Conservation (phyloP, 2,888 invertebrate genomes). For the Vesta saturnalis region DNA sequence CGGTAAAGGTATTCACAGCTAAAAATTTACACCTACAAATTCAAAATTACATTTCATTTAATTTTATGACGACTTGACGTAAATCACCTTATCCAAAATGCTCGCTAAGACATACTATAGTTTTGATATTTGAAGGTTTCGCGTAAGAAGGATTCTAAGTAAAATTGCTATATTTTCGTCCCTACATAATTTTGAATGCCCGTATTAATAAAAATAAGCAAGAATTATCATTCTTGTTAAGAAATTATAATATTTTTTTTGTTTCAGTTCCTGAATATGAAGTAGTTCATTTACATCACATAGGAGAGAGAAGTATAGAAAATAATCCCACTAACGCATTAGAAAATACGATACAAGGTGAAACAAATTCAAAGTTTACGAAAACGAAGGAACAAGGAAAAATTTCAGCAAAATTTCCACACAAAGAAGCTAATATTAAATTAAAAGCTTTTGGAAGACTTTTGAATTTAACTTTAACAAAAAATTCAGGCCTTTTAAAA, state of each 20-base stretch:
- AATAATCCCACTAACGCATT: conserved; percentile 26
- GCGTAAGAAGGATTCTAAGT: too few species aligned
- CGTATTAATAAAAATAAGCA: too few species aligned
- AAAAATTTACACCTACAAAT: too few species aligned
- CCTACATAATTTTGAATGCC: too few species aligned
- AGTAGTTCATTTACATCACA: conserved; percentile 79
- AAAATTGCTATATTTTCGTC: too few species aligned
- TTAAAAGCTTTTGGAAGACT: conserved; percentile 84
- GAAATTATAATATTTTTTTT: conserved; percentile 27
- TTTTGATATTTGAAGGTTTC: too few species aligned
- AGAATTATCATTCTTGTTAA: neutral
- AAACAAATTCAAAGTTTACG: conserved; percentile 47
- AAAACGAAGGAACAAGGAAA: conserved; percentile 48
- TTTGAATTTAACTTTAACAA: conserved; percentile 77
- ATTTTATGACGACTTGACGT: too few species aligned
- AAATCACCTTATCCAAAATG: too few species aligned
- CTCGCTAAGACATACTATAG: too few species aligned
- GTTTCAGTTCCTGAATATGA: conserved; percentile 82
- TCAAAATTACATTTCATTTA: too few species aligned
- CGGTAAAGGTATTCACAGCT: too few species aligned
- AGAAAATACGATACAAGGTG: conserved; percentile 54
- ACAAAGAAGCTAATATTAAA: conserved; percentile 63
- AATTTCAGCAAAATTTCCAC: conserved; percentile 50
- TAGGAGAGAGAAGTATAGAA: conserved; percentile 58
- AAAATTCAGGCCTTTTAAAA: conserved; percentile 81